Base-by-base conservation (phyloP, 2,888 invertebrate species). In the Drosophila atripex region DNA sequence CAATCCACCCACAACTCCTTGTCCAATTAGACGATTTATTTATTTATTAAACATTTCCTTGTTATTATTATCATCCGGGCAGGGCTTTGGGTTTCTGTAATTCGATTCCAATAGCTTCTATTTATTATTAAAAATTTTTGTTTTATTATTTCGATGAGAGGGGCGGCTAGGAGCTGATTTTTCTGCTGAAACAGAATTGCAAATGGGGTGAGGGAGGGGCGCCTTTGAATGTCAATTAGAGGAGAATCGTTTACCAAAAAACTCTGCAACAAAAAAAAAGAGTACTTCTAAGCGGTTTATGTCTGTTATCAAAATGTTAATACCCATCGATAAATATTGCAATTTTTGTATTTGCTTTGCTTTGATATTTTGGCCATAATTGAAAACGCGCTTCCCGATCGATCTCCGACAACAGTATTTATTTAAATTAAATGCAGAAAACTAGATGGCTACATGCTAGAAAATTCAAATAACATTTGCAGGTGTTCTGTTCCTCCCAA, bases 351-450 rank as follows among this genome's bases (percentile, higher is more conserved):
- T 43, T 28, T 23, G 12, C n/a, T 18, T 41, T 51, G 41, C 14
- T 23, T 58, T 56, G 16, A 41, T 41, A 14, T 35, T 23, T 23
- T 28, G 28, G 35, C 41, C 46, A 59, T 75, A 77, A 70, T 77
- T 69, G 50, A 70, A 69, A 55, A 28, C 9, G 28, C 28, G 9
- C 28, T 23, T 0, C 21, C 21, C 21, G 8, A 71, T 78, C 71
- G 50, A 55, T 52, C 25, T 32, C 45, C 3, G 53, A 52, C 8
- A 1, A 14, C 41, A 23, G 11, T 49, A 65, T 61, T 61, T 58
- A 55, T 75, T 77, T 65, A 45, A 75, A 77, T 74, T 57, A 69
- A 69, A 50, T 46, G 49, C 39, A 47, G 46, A 25, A 30, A 57
- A 43, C 41, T 54, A 16, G 25, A 30, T 7, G 12, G 9, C 28